Evolutionary conservation across 2,113 vertebrate genomes (phyloP).

Genomic region (Etheostoma spectabile): DNA sequence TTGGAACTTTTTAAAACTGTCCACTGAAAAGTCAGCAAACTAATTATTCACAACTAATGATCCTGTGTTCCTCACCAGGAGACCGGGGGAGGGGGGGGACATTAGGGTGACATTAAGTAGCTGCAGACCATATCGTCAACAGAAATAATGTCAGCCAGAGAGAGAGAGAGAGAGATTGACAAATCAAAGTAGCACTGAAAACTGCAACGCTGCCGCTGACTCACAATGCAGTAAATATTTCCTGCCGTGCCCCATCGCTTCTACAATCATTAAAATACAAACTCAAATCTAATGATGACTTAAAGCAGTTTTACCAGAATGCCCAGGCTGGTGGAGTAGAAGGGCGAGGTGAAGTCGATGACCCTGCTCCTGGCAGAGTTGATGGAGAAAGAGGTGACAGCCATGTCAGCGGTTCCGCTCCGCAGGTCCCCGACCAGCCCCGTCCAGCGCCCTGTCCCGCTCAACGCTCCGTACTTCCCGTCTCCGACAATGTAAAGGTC

Average conservation of each 20-base stretch:
- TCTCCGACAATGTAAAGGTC: conserved; percentile 96
- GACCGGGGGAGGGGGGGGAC: conserved; percentile 10
- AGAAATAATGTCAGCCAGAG: conserved; percentile 8
- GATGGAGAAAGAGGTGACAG: conserved; percentile 96
- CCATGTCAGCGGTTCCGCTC: conserved; percentile 92
- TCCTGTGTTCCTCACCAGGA: conserved; percentile 22
- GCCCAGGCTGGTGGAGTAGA: conserved; percentile 98
- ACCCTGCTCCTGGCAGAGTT: conserved; percentile 94
- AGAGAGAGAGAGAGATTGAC: conserved; percentile 26
- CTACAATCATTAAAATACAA: conserved; percentile 35
- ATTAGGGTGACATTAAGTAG: conserved; percentile 34
- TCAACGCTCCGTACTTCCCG: conserved; percentile 92
- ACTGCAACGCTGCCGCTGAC: conserved; percentile 4
- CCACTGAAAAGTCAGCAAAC: conserved; percentile 39
- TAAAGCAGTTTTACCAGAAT: conserved; percentile 83
- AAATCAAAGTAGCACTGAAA: conserved; percentile 44
- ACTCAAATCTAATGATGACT: conserved; percentile 35
- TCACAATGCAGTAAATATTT: conserved; percentile 25
- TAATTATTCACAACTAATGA: conserved; percentile 68
- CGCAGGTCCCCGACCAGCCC: conserved; percentile 95
- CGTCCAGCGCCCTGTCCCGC: conserved; percentile 90
- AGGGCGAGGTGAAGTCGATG: conserved; percentile 97
- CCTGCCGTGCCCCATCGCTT: background rate
- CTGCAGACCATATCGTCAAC: conserved; percentile 16
- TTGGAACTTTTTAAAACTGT: conserved; percentile 64